Evolutionary conservation across 2,888 invertebrate species (phyloP), one percentile per base, ranked within the genome.

Genomic region (Spilosoma lubricipeda): DNA sequence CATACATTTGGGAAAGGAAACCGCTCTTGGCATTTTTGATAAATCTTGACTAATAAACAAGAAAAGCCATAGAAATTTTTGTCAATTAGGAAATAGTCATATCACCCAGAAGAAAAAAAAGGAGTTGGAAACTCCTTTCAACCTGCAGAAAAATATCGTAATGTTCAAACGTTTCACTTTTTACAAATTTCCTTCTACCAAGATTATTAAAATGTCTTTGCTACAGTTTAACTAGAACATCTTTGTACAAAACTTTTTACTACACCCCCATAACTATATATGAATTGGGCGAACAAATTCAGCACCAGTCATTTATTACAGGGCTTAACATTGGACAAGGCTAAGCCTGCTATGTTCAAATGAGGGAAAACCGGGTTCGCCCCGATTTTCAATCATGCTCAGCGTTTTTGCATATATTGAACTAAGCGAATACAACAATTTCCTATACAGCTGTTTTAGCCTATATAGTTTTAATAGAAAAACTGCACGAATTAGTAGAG

Each of bases 281-380:
- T 20, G 18, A 45, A 68, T 33, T 30, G 23, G 33, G 68, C 9
- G 48, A 48, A 68, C 48, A 45, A 68, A 48, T 67, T 67, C 45
- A 68, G 23, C 48, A 48, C 3, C 48, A 23, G 33, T 30, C 48
- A 68, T 68, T 68, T 68, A 68, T 68, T 33, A 68, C 33, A 5
- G 18, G 33, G 68, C 68, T 68, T 52, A 68, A 68, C 68, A 30
- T 68, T 45, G 33, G 30, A 27, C 30, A 33, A 48, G 48, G 23
- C 48, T 68, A 52, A 68, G 68, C 68, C 30, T 68, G 30, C 52
- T 52, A 33, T 48, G 48, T 68, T 52, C 20, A 23, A 68, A 68
- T 13, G 23, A 48, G 23, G 20, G 68, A 68, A 30, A 68, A 68
- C 13, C 45, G 45, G 30, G 52, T 23, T 52, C 30, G 13, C 8